Evolutionary conservation across 2,888 invertebrate species (phyloP).

Genomic region (Cerastis rubricosa): DNA sequence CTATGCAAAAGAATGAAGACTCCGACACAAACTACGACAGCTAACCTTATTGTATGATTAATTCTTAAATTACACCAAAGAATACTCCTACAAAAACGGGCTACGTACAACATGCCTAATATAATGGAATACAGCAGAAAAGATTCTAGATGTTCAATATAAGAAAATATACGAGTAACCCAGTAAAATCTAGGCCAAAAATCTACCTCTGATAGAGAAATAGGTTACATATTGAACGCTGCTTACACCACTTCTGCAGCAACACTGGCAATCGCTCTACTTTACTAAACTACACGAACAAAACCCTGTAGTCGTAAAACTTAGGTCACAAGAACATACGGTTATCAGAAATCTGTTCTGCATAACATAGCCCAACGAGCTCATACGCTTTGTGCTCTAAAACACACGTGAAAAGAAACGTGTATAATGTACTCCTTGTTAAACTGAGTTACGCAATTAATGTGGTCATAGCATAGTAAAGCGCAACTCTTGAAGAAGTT

Average conservation of each 20-base stretch:
- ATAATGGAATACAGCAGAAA: constrained; percentile 69
- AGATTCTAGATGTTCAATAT: constrained; percentile 27
- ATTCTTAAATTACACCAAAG: constrained; percentile 37
- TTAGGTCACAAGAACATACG: constrained; percentile 54
- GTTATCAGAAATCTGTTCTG: constrained; percentile 53
- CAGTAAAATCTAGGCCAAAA: constrained; percentile 8
- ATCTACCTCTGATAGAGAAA: constrained; percentile 4
- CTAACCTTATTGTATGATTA: constrained; percentile 31
- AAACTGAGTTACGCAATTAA: constrained; percentile 61
- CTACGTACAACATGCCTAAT: constrained; percentile 55
- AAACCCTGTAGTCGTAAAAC: constrained; percentile 52
- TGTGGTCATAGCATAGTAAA: constrained; percentile 55
- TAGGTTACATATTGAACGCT: constrained; percentile 13
- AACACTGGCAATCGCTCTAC: constrained; percentile 6
- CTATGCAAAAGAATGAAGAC: constrained; percentile 31
- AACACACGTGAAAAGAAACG: constrained; percentile 56
- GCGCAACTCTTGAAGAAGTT: constrained; percentile 56
- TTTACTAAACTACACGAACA: constrained; percentile 36
- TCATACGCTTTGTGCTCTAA: constrained; percentile 47
- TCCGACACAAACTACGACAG: constrained; percentile 37
- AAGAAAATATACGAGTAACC: constrained; percentile 5
- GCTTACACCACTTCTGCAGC: constrained; percentile 11
- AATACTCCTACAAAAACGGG: constrained; percentile 36
- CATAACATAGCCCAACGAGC: constrained; percentile 36
- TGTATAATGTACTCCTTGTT: constrained; percentile 49